Conservation (phyloP, 2,888 invertebrate genomes). For the Lepetodrilus schrolli region DNA sequence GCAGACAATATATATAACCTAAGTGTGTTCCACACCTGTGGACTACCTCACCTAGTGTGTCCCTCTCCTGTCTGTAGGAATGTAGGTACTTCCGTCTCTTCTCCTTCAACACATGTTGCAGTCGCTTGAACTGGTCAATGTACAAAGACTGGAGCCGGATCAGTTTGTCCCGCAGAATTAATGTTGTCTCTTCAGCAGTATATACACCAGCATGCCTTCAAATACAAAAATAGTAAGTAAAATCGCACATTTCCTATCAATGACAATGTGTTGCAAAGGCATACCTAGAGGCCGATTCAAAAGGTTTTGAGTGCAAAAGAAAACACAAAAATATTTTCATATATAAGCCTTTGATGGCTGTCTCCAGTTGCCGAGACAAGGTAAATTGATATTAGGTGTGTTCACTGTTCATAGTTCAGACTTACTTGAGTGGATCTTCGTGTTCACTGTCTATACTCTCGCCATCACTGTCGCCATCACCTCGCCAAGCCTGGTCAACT, state of each 20-base stretch:
- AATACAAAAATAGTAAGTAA: no score
- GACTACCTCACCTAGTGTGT: conserved; percentile 81
- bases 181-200: conserved; percentile 90
- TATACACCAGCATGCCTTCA: conserved; percentile 89
- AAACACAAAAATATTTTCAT: no score
- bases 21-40: neutral
- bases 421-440: conserved; percentile 85
- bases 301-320: no score
- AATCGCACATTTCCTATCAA: no score
- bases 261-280: no score
- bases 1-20: neutral
- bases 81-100: conserved; percentile 85
- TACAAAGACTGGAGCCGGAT: conserved; percentile 87
- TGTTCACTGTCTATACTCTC: conserved; percentile 86
- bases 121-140: conserved; percentile 85
- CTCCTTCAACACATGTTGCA: conserved; percentile 83
- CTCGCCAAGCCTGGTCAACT: conserved; percentile 80
- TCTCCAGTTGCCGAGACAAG: no score
- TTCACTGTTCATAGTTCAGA: no score
- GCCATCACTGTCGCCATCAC: conserved; percentile 83
- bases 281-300: no score
- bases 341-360: no score
- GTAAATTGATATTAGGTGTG: no score
- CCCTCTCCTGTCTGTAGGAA: conserved; percentile 84
- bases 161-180: conserved; percentile 84